Conservation (phyloP, 2,797 vertebrate species). For the Anisognathus igniventris region DNA sequence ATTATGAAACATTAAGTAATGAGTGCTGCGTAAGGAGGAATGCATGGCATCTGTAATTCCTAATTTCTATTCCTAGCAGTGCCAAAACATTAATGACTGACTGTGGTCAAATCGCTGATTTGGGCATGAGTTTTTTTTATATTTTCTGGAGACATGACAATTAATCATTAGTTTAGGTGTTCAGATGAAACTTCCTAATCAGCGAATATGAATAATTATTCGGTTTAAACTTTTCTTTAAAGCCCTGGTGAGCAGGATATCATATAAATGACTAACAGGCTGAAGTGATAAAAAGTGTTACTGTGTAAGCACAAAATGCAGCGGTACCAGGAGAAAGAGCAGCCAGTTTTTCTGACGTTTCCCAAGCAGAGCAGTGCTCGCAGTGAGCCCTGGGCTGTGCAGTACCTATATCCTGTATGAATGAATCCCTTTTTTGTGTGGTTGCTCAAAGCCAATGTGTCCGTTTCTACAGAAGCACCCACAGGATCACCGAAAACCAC, state of each 20-base stretch:
- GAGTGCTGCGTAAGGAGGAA: background rate
- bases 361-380: background rate
- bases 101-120: background rate
- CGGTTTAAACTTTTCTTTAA: rapidly evolving
- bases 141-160: background rate
- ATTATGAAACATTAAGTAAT: background rate
- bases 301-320: conserved; percentile 30
- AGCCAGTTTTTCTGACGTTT: conserved; percentile 11
- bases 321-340: background rate
- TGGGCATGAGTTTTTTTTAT: background rate
- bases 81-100: background rate
- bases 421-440: conserved; percentile 32
- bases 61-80: background rate
- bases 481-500: conserved; percentile 59
- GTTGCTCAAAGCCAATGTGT: conserved; percentile 30
- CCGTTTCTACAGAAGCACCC: conserved; percentile 61
- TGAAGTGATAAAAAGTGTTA: background rate
- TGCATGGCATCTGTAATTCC: background rate
- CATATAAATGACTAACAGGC: background rate
- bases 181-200: background rate
- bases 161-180: background rate
- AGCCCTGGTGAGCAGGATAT: background rate
- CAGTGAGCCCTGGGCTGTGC: background rate
- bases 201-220: rapidly evolving
- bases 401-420: conserved; percentile 55